Percentiles rank a stretch among this genome's conserved stretches.
Evolutionary conservation across 2,888 invertebrate species (phyloP).

Genomic region (Euplagia quadripunctaria): DNA sequence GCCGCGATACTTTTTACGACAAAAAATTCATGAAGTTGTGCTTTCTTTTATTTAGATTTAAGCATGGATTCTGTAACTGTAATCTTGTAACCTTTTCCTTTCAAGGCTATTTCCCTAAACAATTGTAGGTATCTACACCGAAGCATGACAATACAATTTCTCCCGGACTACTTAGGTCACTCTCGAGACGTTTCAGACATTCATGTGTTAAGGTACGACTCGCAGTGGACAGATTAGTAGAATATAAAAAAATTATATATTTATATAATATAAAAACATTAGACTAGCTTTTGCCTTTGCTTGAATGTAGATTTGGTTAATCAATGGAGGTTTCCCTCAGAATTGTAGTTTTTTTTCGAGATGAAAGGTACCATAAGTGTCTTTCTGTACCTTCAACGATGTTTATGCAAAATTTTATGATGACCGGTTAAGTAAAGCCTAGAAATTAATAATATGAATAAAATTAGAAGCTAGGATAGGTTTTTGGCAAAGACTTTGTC

Average conservation of each 20-base stretch:
- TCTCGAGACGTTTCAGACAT: slow-evolving; percentile 64
- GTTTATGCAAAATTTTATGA: no score
- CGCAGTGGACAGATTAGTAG: slow-evolving; percentile 24
- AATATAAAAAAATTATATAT: background rate
- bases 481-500: no score
- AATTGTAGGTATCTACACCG: slow-evolving; percentile 56
- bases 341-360: background rate
- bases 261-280: background rate
- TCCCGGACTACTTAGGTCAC: slow-evolving; percentile 69
- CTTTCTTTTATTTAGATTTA: no score
- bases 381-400: background rate
- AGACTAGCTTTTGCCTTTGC: no score
- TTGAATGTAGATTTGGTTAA: no score
- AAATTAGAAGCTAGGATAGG: no score
- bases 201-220: slow-evolving; percentile 64
- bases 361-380: background rate
- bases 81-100: slow-evolving; percentile 15
- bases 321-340: background rate
- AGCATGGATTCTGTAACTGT: no score
- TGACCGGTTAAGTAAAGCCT: background rate
- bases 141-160: slow-evolving; percentile 57
- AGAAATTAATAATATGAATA: no score
- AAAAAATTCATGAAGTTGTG: no score
- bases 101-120: slow-evolving; percentile 57
- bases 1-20: no score